phyloP scores from a whole-genome alignment of 2,888 invertebrate species.

The Thecocarcelia acutangulata region DNA sequence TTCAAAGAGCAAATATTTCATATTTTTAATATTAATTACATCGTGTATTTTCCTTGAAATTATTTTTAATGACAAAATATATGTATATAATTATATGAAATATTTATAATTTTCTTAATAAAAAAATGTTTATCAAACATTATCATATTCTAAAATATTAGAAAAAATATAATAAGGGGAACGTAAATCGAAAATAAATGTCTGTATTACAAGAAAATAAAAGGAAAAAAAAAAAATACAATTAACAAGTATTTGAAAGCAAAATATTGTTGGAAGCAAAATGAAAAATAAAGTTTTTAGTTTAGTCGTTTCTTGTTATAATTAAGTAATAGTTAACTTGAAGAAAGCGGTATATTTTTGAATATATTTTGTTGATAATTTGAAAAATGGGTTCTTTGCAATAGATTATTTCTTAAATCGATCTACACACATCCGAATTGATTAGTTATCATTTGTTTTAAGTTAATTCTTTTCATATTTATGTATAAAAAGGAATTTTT shows the following conservation, averaged over 20 bases:
- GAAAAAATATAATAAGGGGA: conserved; percentile 55
- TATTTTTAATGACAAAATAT: conserved; percentile 65
- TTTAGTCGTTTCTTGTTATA: conserved; percentile 61
- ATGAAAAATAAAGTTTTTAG: conserved; percentile 44
- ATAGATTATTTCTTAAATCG: conserved; percentile 44
- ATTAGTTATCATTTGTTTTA: conserved; percentile 18
- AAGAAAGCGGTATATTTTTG: conserved; percentile 64
- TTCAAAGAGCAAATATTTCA: conserved; percentile 21
- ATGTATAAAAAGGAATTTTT: conserved; percentile 61
- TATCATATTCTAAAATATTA: conserved; percentile 66
- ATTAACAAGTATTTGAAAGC: conserved; percentile 62
- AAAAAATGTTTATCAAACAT: conserved; percentile 66
- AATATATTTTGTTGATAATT: conserved; percentile 64
- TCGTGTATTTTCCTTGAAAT: conserved; percentile 68
- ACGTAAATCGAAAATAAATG: conserved; percentile 56
- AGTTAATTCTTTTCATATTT: conserved; percentile 21
- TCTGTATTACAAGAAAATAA: conserved; percentile 31
- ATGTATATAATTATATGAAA: conserved; percentile 64
- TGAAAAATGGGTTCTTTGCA: conserved; percentile 64
- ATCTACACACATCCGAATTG: conserved; percentile 52
- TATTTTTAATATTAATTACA: conserved; percentile 69
- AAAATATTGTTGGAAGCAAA: conserved; percentile 59
- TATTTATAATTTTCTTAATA: conserved; percentile 69
- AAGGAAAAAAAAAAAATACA: conserved; percentile 60
- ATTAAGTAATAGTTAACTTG: conserved; percentile 68